phyloP scores from a whole-genome alignment of 1,140 invertebrate genomes.

The Heliconius melpomene region DNA sequence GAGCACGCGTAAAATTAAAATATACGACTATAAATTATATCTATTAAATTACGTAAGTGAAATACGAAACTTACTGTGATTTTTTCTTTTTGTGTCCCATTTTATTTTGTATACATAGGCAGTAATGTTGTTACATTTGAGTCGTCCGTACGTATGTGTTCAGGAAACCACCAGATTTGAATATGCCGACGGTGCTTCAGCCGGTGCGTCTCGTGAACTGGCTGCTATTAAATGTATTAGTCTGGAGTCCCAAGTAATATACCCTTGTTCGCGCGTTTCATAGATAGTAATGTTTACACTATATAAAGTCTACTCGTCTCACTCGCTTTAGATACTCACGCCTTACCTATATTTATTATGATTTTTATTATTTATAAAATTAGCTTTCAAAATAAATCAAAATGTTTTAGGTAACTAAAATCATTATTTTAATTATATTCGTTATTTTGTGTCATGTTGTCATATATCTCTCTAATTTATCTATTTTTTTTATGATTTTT shows the following conservation, averaged over 20 bases:
- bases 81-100: constrained; percentile 40
- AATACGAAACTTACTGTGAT: constrained; percentile 36
- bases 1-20: not conserved
- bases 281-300: no score
- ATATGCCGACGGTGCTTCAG: not conserved
- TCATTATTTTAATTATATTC: not conserved
- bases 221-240: constrained; percentile 17
- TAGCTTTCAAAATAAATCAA: no score
- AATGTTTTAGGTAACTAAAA: no score
- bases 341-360: not conserved
- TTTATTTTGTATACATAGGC: constrained; percentile 4
- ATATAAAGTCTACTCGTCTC: no score
- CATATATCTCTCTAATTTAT: no score
- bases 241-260: constrained; percentile 30
- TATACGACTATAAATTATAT: not conserved
- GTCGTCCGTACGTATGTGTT: not conserved
- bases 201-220: not conserved
- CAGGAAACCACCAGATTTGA: constrained; percentile 4
- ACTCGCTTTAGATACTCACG: not conserved
- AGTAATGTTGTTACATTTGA: not conserved
- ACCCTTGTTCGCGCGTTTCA: constrained; percentile 25
- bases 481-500: no score
- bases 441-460: not conserved
- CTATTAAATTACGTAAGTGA: not conserved
- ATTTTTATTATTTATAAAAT: not conserved